Base-by-base conservation (phyloP, 2,888 invertebrate genomes). In the Scelioninae gen. 1 region DNA sequence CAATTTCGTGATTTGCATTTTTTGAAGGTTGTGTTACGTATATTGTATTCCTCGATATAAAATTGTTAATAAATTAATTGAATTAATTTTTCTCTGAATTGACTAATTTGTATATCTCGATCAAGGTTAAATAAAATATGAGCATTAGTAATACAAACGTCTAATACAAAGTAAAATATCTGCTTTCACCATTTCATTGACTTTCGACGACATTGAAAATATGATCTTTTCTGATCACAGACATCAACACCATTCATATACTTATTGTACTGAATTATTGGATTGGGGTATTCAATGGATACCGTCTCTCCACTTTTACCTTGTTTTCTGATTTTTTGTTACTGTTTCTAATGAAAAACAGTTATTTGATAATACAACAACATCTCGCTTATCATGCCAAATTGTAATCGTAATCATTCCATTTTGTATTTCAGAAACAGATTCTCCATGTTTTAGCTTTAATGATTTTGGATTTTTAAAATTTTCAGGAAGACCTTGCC, bases 71-170 rank as follows among this genome's bases (percentile, higher is more conserved):
- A 23, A 23, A 23, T 23, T 23, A 4, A 23, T 23, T 23, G n/a
- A 23, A 23, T 23, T 23, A 23, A 23, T 4, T 23, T 23, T 23
- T 23, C 23, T 23, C 23, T 23, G 23, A 23, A 23, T 23, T 23
- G 23, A 23, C 23, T 23, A 23, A 23, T 23, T 23, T 23, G 23
- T 23, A 4, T 23, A 23, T 23, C 23, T 23, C 23, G 23, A 23
- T 23, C 4, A 23, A 23, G 23, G 23, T 60, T 55, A 45, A 51
- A 83, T 10, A 78, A n/a, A 6, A 83, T 40, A 31, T 40, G 60
- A 6, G 58, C 63, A 62, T 83, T 79, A n/a, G 58, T 23, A 60
- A 83, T 58, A 13, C 56, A 68, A 45, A 63, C n/a, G 51, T 78
- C 63, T 0, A 82, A 5, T 0, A 77, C 34, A 38, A 71, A 78